Base-by-base conservation (phyloP, 1,140 invertebrate genomes). In the Camponotus pennsylvanicus region DNA sequence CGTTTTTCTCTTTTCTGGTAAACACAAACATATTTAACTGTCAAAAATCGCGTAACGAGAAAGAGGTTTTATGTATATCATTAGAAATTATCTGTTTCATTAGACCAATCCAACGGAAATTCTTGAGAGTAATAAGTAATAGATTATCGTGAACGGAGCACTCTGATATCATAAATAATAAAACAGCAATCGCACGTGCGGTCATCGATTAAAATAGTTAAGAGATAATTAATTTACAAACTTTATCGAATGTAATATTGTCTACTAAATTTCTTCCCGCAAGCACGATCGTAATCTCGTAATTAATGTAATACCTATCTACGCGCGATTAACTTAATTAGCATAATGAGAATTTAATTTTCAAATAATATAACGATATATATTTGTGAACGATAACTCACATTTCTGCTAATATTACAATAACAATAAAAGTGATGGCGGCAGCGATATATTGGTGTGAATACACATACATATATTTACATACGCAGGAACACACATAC, bases 361-460 rank as follows among this genome's bases (percentile, higher is more conserved):
- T 42, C 69, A 55, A 27, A 40, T 6, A 21, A 70, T 70, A 27
- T 45, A 85, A 88, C 85, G 52, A 57, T 52, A 9, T 15, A 57
- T 52, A 9, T 15, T 27, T 64, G 42, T 61, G 79, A 79, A 84
- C 80, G 66, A 76, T 69, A 66, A 40, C 59, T 66, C 77, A 64
- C 84, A 77, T 52, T 52, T 75, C 70, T 84, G 88, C 89, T 86
- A 89, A 89, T 89, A 83, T 77, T 85, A 75, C 64, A 82, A 71
- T 89, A 89, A 79, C 78, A 89, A 78, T 79, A 78, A 75, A 11
- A 61, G 79, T 49, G 67, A 34, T 90, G 79, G 79, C 73, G 88
- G 45, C 79, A 78, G 59, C 86, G 78, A 78, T 87, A 79, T 86
- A 79, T 59, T 66, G 66, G 78, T 18, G 78, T 18, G 40, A 84